Percentiles rank a stretch among this genome's conserved stretches.
These are phyloP conservation scores for Pammene aurita DNA, from an alignment of 2,888 invertebrate species.

Conservation along the genomic window DNA sequence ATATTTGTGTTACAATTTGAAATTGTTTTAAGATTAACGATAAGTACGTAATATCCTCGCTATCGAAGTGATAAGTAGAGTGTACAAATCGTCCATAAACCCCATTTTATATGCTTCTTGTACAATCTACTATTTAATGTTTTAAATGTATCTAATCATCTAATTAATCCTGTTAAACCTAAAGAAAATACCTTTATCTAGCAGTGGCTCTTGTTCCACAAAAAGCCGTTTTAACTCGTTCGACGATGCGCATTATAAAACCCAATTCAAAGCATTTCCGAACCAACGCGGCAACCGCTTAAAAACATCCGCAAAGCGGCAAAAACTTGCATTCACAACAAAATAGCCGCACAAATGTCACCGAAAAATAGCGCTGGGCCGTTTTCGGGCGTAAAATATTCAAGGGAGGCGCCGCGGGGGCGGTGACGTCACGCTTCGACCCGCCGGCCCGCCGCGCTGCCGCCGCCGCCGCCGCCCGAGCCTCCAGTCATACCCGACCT, in stretches of 20 bases:
- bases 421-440: slow-evolving; percentile 72
- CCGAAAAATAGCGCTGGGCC: slow-evolving; percentile 54
- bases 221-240: not conserved
- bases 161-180: too few species aligned
- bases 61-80: too few species aligned
- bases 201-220: not conserved
- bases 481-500: slow-evolving; percentile 55
- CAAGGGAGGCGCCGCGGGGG: slow-evolving; percentile 57
- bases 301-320: slow-evolving; percentile 30
- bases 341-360: slow-evolving; percentile 35
- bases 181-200: too few species aligned
- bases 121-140: too few species aligned
- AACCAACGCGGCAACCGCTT: slow-evolving; percentile 3
- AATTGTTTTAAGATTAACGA: too few species aligned
- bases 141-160: too few species aligned
- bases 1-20: too few species aligned
- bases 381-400: slow-evolving; percentile 72
- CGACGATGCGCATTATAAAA: not conserved
- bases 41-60: too few species aligned
- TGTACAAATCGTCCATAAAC: too few species aligned
- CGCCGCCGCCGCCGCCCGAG: slow-evolving; percentile 60
- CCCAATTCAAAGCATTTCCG: not conserved
- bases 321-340: slow-evolving; percentile 45
- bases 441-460: slow-evolving; percentile 72
- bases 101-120: too few species aligned